Base-by-base conservation (phyloP, 64 coral and sea anemone species). In the Orbicella faveolata region DNA sequence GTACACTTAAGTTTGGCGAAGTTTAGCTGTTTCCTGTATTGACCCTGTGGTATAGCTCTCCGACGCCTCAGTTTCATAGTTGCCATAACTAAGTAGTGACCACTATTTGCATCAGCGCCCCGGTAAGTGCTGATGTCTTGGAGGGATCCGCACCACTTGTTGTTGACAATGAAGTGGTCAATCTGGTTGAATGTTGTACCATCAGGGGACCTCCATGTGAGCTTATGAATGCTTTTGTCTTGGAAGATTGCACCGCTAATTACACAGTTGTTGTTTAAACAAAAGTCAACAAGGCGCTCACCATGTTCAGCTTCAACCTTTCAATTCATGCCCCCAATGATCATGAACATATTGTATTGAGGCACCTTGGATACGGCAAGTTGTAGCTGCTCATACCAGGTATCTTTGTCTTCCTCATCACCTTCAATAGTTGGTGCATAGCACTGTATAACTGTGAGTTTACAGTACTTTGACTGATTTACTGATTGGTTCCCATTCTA, bases 141-240 rank as follows among this genome's bases (percentile, higher is more conserved):
- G 35, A 88, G 59, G 35, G 87, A 79, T 3, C 48, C 21, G 19
- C 54, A 20, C 87, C 87, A 89, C 11, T 73, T 53, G 7, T 35
- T 59, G 15, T 82, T 82, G 62, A 82, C 61, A 2, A 36, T 3
- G 30, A 57, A 18, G 26, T 82, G 79, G 79, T 79, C 69, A 39
- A 88, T 88, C 54, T 88, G 51, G 41, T 75, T 76, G 18, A 11
- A 23, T 9, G 52, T 65, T 0, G 9, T 21, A 63, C 85, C 69
- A 76, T 88, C 62, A 34, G 85, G 85, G 1, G 69, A 75, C 26
- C 35, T 88, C 85, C 85, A 88, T 23, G 30, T 30, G 30, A 30
- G 30, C 30, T 30, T 30, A 30, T 30, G 30, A 30, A 70, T 75
- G 25, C 75, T 65, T 16, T 23, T 59, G 34, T 88, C 41, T 23